Base-by-base conservation (phyloP, 2,113 vertebrate genomes). In the Anguilla japonica region DNA sequence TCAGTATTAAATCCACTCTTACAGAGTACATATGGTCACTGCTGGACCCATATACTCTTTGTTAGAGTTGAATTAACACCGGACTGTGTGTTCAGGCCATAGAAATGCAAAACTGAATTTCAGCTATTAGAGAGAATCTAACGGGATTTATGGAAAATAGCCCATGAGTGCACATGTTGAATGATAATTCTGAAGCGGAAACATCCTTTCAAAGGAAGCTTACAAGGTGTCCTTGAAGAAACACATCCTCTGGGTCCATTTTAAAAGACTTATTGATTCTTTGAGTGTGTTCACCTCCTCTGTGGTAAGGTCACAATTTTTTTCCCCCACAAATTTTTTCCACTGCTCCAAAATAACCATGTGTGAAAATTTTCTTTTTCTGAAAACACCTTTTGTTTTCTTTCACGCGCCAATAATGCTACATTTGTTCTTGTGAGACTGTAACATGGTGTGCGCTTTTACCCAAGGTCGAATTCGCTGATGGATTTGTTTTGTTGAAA, bases 401-500 rank as follows among this genome's bases (percentile, higher is more conserved):
- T 75, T 75, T 75, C 71, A 75, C 26, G 16, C 26, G 26, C n/a
- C 6, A n/a, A 22, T 75, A 75, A 75, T 75, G 71, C 26, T 75
- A 75, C 71, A n/a, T 34, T 34, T 14, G 71, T 9, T 6, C 71
- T 34, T 1, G 71, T 13, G 71, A 75, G 71, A 34, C 60, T 22
- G 34, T n/a, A 34, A 75, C 71, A 34, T 13, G 71, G 71, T 13
- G n/a, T 2, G 71, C 11, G 26, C 26, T 14, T 29, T 75, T 71
- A 3, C 63, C 63, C 63, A 71, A 71, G 63, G 63, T 71, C n/a
- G 71, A 75, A 75, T 34, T 75, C n/a, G 34, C 71, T 29, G n/a
- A 75, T 75, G 71, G n/a, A 75, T 75, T 75, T 75, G n/a, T 75
- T 75, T 75, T 75, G 71, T 75, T 75, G 5, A 75, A 75, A 75